phyloP scores from a whole-genome alignment of 2,888 invertebrate genomes.

The Tachystola acroxantha region DNA sequence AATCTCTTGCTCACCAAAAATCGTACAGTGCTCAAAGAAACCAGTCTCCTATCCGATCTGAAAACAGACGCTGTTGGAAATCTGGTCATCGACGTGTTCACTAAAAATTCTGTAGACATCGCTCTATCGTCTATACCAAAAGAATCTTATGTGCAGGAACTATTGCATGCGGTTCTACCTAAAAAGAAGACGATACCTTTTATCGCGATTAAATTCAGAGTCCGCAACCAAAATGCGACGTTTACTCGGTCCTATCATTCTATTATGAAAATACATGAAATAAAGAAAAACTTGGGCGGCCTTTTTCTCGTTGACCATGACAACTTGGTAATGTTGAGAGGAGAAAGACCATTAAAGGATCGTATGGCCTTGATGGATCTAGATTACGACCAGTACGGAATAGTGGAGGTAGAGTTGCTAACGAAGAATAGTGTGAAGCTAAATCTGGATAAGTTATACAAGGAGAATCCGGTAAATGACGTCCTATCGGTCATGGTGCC shows the following conservation, averaged over 20 bases:
- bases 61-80: slow-evolving; percentile 60
- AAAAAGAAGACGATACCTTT: slow-evolving; percentile 63
- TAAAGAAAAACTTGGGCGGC: slow-evolving; percentile 79
- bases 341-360: slow-evolving; percentile 56
- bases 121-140: slow-evolving; percentile 57
- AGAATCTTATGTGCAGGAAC: slow-evolving; percentile 61
- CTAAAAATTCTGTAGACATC: slow-evolving; percentile 61
- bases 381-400: slow-evolving; percentile 70
- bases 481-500: slow-evolving; percentile 64
- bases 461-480: slow-evolving; percentile 59
- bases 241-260: slow-evolving; percentile 76
- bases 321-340: slow-evolving; percentile 67
- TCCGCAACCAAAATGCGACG: slow-evolving; percentile 52
- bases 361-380: slow-evolving; percentile 60
- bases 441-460: slow-evolving; percentile 61
- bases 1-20: slow-evolving; percentile 62
- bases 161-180: slow-evolving; percentile 53
- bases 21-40: slow-evolving; percentile 62
- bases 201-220: slow-evolving; percentile 64
- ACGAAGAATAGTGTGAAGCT: slow-evolving; percentile 58
- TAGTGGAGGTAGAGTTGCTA: slow-evolving; percentile 60
- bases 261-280: slow-evolving; percentile 73
- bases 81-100: slow-evolving; percentile 61
- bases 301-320: slow-evolving; percentile 75
- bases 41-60: slow-evolving; percentile 49